Conservation (phyloP, 2,888 invertebrate genomes). For the Chymomyza fuscimana region DNA sequence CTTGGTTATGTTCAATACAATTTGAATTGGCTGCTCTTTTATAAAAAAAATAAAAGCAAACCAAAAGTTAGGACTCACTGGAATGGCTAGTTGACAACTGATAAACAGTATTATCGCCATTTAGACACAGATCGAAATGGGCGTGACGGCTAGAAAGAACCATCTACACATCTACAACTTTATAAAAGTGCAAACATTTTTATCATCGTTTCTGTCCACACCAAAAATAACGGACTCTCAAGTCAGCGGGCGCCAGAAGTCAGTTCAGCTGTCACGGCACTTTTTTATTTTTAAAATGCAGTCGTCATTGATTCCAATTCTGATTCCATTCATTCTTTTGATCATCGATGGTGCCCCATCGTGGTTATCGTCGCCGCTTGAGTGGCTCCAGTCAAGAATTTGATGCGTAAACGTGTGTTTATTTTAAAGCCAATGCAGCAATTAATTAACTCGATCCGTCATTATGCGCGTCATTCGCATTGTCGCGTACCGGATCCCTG, state of each 20-base stretch:
- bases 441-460: slow-evolving; percentile 73
- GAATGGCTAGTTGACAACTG: slow-evolving; percentile 51
- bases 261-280: not conserved
- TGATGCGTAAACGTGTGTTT: slow-evolving; percentile 66
- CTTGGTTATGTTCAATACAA: not conserved
- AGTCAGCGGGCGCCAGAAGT: not conserved
- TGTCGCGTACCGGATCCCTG: slow-evolving; percentile 66
- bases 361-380: slow-evolving; percentile 30
- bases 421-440: slow-evolving; percentile 72
- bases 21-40: not conserved
- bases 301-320: slow-evolving; percentile 42
- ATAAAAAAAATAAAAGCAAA: slow-evolving; percentile 49
- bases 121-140: no score
- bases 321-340: slow-evolving; percentile 65
- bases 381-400: slow-evolving; percentile 60
- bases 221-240: not conserved
- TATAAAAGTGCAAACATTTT: slow-evolving; percentile 64
- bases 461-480: slow-evolving; percentile 72
- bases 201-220: not conserved
- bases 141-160: no score
- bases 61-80: slow-evolving; percentile 72
- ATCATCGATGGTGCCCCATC: not conserved
- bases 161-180: slow-evolving; percentile 50
- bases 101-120: slow-evolving; percentile 28
- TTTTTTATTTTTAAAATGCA: not conserved